Percentiles rank a stretch among this genome's conserved stretches.
phyloP scores from a whole-genome alignment of 1,140 invertebrate species.

The Heliconius eleuchia region DNA sequence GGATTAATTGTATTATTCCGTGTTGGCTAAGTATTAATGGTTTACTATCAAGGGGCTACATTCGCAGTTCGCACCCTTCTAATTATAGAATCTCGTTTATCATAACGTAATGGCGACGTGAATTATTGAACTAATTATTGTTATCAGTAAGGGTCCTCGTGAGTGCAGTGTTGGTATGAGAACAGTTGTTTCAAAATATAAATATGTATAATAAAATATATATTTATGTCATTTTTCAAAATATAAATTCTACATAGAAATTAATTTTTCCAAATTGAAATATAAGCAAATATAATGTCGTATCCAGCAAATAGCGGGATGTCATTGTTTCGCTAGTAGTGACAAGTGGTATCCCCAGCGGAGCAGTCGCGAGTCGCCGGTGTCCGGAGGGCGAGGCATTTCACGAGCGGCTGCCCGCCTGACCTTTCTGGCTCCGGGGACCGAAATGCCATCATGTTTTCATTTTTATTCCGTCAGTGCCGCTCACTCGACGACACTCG shows the following conservation, averaged over 20 bases:
- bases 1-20: conserved; percentile 76
- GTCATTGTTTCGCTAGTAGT: conserved; percentile 44
- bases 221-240: background rate
- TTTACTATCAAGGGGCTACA: conserved; percentile 57
- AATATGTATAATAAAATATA: background rate
- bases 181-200: background rate
- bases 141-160: conserved; percentile 35
- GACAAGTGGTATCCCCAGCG: conserved; percentile 51
- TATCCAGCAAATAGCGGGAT: conserved; percentile 26
- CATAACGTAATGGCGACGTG: conserved; percentile 61
- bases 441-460: conserved; percentile 77
- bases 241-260: background rate
- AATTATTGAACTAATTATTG: conserved; percentile 63
- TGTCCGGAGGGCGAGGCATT: conserved; percentile 70
- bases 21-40: conserved; percentile 72
- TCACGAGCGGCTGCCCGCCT: conserved; percentile 72
- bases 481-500: conserved; percentile 75
- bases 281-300: conserved; percentile 25
- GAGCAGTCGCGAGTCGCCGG: conserved; percentile 49
- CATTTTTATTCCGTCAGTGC: conserved; percentile 65
- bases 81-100: conserved; percentile 73
- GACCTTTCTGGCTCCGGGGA: conserved; percentile 74
- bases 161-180: conserved; percentile 25
- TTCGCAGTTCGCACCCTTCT: conserved; percentile 54
- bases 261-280: background rate